Evolutionary conservation across 2,888 invertebrate species (phyloP), one percentile per base, ranked within the genome.

Genomic region (Tipula helvola): DNA sequence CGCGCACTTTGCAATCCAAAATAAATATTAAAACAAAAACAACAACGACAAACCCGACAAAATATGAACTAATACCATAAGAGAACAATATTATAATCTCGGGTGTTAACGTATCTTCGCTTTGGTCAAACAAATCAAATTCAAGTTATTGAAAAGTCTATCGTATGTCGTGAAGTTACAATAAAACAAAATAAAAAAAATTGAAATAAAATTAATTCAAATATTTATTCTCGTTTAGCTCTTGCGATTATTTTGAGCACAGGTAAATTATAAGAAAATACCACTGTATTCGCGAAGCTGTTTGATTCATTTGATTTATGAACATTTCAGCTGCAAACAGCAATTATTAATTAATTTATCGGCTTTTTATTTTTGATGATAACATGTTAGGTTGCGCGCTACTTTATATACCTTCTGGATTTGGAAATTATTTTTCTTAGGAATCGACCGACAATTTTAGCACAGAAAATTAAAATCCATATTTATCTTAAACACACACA

Each of bases 61-160:
- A 71, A 28, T 71, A 71, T 71, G 71, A 71, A 71, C 10, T 10
- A 71, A 71, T 71, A 28, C 71, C 71, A 71, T 71, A 71, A 18
- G 28, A 71, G 71, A 28, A 71, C 57, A 57, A 57, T 57, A 57
- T 57, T n/a, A 57, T 8, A 57, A 57, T 57, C 18, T 71, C 71
- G 71, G 71, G 71, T 71, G 71, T 71, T 71, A 71, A 71, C 71
- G 71, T 71, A 71, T 71, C 71, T 71, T 71, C 71, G 71, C 71
- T 71, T 71, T 71, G 71, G 71, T 71, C 71, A 71, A 71, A 71
- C 71, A 71, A 71, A 71, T 71, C 71, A 71, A 71, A 71, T 71
- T 71, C 71, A 71, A 71, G 71, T 71, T 71, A 71, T 71, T 71
- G 71, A 71, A 71, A 71, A 71, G 71, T 71, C 71, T 71, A 71